Base-by-base conservation (phyloP, 2,888 invertebrate species). In the Tetheella fluctuosa region DNA sequence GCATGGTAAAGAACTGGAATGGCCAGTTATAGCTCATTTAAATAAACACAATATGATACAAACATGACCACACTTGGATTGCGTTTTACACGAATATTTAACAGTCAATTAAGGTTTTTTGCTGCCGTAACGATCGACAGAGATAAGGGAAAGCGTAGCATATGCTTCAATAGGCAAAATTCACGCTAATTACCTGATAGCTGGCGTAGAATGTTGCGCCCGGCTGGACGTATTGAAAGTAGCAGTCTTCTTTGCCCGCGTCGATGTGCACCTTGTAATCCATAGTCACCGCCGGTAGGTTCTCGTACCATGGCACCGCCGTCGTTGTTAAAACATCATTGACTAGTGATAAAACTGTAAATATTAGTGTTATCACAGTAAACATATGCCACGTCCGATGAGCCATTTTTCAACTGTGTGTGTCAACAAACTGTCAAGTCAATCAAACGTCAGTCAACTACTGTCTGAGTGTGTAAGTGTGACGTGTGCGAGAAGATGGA, bases 231-330 rank as follows among this genome's bases (percentile, higher is more conserved):
- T 97, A 98, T 93, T 99, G 98, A 87, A 95, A 98, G 89, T 98
- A 99, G 90, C 99, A 99, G 82, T 99, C 98, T 89, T 98, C 98
- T 76, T 93, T 93, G 61, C 98, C 98, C n/a, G 98, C 97, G 79
- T 98, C 98, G 66, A 99, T 96, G 88, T 98, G 97, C 39, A 99
- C 97, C 91, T 98, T 98, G 85, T 99, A 99, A 84, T 98, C 98
- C 96, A 98, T 98, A 1, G 98, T 97, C 37, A 98, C 97, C 12
- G 98, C 98, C 13, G 98, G 98, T 61, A 97, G 89, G 72, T 96
- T 95, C 86, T 97, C 97, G 85, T 97, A 97, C 97, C 97, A 97
- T 83, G 96, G 96, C 73, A 94, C 93, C 42, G 95, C 94, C 15
- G 94, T 85, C 67, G 94, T 80, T 7, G 94, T 88, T 65, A 94